These are phyloP conservation scores for Hedya salicella DNA, from an alignment of 2,888 invertebrate genomes.

Conservation along the genomic window DNA sequence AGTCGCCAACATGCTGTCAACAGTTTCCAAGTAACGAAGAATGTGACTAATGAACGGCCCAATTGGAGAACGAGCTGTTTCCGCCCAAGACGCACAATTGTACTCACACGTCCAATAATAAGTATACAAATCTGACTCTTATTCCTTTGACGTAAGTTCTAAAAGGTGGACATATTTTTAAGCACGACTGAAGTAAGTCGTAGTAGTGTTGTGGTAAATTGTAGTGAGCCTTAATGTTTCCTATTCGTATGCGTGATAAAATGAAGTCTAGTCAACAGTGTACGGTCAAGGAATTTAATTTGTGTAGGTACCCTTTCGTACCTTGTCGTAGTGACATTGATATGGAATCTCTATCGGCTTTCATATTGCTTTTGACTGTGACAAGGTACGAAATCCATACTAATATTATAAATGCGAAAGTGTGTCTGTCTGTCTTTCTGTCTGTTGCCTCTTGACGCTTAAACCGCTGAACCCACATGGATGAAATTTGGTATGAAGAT, in stretches of 20 bases:
- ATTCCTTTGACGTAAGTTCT: not conserved
- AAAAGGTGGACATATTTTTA: not conserved
- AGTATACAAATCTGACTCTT: slow-evolving; percentile 2
- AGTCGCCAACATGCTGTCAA: slow-evolving; percentile 4
- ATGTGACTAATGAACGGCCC: slow-evolving; percentile 50
- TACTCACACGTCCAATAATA: slow-evolving; percentile 40
- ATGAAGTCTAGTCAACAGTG: not conserved
- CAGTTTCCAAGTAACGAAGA: slow-evolving; percentile 48
- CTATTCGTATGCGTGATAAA: not conserved
- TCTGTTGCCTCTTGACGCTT: no score
- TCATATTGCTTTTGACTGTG: no score
- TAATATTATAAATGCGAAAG: no score
- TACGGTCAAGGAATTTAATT: no score
- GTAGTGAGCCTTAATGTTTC: not conserved
- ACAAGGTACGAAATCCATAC: no score
- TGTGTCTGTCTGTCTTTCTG: no score
- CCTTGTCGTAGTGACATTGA: no score
- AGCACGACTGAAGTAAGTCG: not conserved
- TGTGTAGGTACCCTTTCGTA: no score
- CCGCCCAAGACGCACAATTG: slow-evolving; percentile 59
- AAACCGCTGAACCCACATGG: no score
- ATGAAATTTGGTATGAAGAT: no score
- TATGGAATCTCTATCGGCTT: no score
- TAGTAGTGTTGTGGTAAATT: slow-evolving; percentile 6
- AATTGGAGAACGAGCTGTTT: slow-evolving; percentile 71